Base-by-base conservation (phyloP, 1,140 invertebrate genomes). In the Drosophila carrolli region DNA sequence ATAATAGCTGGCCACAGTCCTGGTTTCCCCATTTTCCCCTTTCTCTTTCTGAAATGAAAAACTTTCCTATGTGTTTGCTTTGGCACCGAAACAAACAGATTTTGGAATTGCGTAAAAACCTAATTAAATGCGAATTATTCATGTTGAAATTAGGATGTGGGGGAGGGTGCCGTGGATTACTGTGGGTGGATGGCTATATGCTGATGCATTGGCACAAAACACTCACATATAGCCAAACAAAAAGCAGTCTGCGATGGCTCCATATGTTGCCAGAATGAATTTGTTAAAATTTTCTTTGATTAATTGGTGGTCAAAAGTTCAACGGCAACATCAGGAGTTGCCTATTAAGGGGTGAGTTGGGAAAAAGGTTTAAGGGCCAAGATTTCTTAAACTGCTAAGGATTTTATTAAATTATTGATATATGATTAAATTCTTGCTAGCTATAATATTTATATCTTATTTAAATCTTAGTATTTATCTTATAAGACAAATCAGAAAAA, bases 231-330 rank as follows among this genome's bases (percentile, higher is more conserved):
- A 57, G 47, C 23, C 59, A 50, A 53, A 75, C 83, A 88, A 86
- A 86, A 86, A 86, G 61, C 77, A 70, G 83, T 89, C 83, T 88
- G 76, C 55, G 50, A 32, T 41, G 50, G 41, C 43, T 66, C 79
- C 83, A 88, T 88, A 77, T 88, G 83, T 83, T 89, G 83, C 83
- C 86, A 74, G 74, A 80, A 88, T 83, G 84, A 88, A 89, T 83
- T 89, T 83, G 83, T 83, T 89, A 47, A 88, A 88, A 89, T 88
- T 70, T 76, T 62, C 82, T 71, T 84, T 88, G 84, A 88, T 88
- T 88, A 88, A 88, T 88, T 88, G 84, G 84, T 88, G 84, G 84
- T 88, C 84, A 88, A 88, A 88, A 89, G 84, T 88, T 89, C 84
- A 89, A 81, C 72, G 72, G 55, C 32, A 80, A 51, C 59, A 27